phyloP scores from a whole-genome alignment of 2,113 vertebrate genomes.

The Triplophysa siluroides region DNA sequence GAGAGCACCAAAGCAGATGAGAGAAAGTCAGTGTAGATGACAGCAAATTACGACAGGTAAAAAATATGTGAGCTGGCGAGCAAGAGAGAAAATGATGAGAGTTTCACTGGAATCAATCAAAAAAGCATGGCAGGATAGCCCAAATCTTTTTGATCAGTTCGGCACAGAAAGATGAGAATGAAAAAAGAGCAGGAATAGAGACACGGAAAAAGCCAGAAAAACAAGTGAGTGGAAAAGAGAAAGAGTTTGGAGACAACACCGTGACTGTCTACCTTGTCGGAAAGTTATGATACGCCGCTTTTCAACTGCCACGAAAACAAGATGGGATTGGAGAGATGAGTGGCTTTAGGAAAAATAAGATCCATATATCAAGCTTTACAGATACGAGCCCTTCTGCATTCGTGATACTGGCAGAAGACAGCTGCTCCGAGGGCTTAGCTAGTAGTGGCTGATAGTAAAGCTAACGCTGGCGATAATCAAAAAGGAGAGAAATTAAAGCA shows the following conservation, averaged over 20 bases:
- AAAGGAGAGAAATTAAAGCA: conserved; percentile 41
- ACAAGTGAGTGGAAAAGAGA: conserved; percentile 26
- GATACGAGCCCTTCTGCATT: conserved; percentile 39
- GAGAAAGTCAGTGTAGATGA: conserved; percentile 48
- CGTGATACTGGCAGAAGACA: conserved; percentile 26
- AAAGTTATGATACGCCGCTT: conserved; percentile 50
- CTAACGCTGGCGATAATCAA: conserved; percentile 39
- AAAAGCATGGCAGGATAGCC: conserved; percentile 64
- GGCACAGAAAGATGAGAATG: conserved; percentile 56
- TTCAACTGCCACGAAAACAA: conserved; percentile 39
- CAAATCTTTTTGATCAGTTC: conserved; percentile 70
- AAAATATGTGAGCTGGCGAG: conserved; percentile 32
- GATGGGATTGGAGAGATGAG: conserved; percentile 41
- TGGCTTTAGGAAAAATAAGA: conserved; percentile 38
- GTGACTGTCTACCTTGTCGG: conserved; percentile 42
- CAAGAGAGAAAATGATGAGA: conserved; percentile 50
- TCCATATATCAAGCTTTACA: conserved; percentile 35
- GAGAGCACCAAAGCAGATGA: conserved; percentile 49
- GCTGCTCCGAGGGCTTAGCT: conserved; percentile 32
- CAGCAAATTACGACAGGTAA: conserved; percentile 44
- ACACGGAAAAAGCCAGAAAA: conserved; percentile 52
- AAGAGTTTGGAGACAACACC: conserved; percentile 25
- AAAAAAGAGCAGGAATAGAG: conserved; percentile 50
- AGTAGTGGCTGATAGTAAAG: conserved; percentile 38
- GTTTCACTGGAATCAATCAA: conserved; percentile 66